phyloP scores from a whole-genome alignment of 2,888 invertebrate species.

The Noctua fimbriata region DNA sequence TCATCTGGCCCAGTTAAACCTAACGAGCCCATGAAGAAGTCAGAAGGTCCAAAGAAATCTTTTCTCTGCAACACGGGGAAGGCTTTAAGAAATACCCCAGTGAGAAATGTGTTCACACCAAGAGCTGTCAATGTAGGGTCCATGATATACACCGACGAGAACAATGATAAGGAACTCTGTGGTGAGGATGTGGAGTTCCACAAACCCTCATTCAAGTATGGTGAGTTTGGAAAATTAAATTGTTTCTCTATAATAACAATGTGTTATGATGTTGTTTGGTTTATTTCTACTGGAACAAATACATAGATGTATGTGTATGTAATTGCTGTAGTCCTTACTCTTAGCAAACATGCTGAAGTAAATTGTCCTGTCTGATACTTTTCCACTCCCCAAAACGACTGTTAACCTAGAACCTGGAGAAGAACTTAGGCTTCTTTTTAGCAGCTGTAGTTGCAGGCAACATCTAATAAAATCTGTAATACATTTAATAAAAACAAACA shows the following conservation, averaged over 20 bases:
- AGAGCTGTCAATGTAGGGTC: constrained; percentile 79
- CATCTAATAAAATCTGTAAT: neutral
- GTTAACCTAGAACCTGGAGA: neutral
- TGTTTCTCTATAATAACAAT: neutral
- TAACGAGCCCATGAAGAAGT: constrained; percentile 82
- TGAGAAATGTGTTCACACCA: constrained; percentile 80
- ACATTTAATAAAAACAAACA: neutral
- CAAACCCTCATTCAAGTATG: constrained; percentile 78
- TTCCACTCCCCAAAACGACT: neutral
- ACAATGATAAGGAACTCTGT: constrained; percentile 66
- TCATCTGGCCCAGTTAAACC: constrained; percentile 81
- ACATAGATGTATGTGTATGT: neutral
- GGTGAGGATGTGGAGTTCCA: constrained; percentile 83
- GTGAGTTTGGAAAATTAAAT: constrained; percentile 65
- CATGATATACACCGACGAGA: constrained; percentile 82
- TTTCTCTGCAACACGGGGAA: constrained; percentile 84
- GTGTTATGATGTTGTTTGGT: no score
- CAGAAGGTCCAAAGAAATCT: constrained; percentile 80
- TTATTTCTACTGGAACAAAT: neutral
- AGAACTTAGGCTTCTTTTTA: neutral
- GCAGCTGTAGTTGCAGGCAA: neutral
- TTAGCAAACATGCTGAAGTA: neutral
- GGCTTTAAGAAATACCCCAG: constrained; percentile 82
- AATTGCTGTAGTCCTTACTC: neutral
- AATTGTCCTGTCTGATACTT: neutral